Evolutionary conservation across 1,140 invertebrate genomes (phyloP).

Genomic region (Chlorops oryzae): DNA sequence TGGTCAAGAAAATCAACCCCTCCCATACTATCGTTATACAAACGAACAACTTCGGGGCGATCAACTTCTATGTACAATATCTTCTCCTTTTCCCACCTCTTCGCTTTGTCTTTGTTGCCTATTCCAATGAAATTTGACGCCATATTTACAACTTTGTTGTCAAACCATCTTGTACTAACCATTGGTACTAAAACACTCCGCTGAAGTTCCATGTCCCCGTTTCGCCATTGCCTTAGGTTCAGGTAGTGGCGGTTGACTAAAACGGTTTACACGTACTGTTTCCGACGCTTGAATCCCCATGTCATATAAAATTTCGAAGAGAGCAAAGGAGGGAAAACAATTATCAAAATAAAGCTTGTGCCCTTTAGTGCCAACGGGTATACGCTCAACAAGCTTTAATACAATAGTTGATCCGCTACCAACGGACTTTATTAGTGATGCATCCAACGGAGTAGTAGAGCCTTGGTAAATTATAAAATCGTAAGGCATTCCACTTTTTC

Average conservation of each 20-base stretch:
- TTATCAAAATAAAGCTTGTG: slow-evolving; percentile 7
- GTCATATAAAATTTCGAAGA: slow-evolving; percentile 3
- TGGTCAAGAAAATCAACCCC: background rate
- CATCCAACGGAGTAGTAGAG: too few species aligned
- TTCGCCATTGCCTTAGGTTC: background rate
- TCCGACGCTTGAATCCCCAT: slow-evolving; percentile 1
- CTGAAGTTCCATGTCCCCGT: background rate
- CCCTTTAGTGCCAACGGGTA: background rate
- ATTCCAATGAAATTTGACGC: background rate
- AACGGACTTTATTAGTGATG: too few species aligned
- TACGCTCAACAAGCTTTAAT: too few species aligned
- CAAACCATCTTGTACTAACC: background rate
- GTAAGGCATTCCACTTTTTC: background rate
- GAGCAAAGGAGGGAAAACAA: slow-evolving; percentile 3
- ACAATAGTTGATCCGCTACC: too few species aligned
- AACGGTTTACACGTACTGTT: slow-evolving; percentile 3
- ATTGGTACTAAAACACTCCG: slow-evolving; percentile 1
- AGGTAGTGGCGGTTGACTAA: slow-evolving; percentile 1
- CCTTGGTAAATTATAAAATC: background rate
- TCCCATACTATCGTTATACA: slow-evolving; percentile 2
- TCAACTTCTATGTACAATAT: too few species aligned
- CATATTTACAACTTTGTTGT: slow-evolving; percentile 2
- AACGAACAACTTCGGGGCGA: too few species aligned
- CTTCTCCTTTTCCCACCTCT: background rate
- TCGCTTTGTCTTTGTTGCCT: background rate